A percentile compares a stretch with the other conserved stretches of the same genome.
Conservation (phyloP, 1,140 invertebrate genomes). For the Agrypnia vestita region DNA sequence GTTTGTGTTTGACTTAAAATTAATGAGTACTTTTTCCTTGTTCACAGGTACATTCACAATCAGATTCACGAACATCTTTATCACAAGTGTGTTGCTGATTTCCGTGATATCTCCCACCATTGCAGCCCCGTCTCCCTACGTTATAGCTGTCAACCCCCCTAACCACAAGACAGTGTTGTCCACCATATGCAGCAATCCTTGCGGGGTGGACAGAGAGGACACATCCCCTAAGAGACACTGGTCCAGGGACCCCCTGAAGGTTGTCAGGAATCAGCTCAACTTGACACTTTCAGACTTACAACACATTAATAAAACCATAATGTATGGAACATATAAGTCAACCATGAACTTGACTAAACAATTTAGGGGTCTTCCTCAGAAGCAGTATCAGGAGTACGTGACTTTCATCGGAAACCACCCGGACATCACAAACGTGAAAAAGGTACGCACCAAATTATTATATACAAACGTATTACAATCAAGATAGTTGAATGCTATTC, state of each 20-base stretch:
- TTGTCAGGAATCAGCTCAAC: slow-evolving; percentile 6
- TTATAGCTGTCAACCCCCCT: neutral
- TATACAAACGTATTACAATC: no score
- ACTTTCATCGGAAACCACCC: slow-evolving; percentile 1
- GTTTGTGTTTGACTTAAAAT: neutral
- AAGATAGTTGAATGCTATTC: no score
- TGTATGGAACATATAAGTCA: neutral
- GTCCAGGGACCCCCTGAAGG: neutral
- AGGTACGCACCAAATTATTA: slow-evolving; percentile 23
- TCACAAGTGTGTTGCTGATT: neutral
- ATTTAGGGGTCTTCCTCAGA: neutral
- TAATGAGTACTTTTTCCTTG: slow-evolving; percentile 8
- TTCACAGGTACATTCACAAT: slow-evolving; percentile 32
- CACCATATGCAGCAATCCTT: slow-evolving; percentile 31
- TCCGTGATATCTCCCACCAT: neutral
- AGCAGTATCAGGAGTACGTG: neutral
- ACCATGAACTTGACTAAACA: slow-evolving; percentile 37
- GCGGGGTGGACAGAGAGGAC: slow-evolving; percentile 11
- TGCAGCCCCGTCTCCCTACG: neutral
- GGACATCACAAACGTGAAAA: slow-evolving; percentile 1
- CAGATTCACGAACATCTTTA: slow-evolving; percentile 9
- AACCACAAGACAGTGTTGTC: neutral
- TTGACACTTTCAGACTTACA: neutral
- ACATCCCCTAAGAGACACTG: neutral
- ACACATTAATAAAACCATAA: slow-evolving; percentile 6